Evolutionary conservation across 2,888 invertebrate species (phyloP), one percentile per base, ranked within the genome.

Genomic region (Hydrotaea cyrtoneurina): DNA sequence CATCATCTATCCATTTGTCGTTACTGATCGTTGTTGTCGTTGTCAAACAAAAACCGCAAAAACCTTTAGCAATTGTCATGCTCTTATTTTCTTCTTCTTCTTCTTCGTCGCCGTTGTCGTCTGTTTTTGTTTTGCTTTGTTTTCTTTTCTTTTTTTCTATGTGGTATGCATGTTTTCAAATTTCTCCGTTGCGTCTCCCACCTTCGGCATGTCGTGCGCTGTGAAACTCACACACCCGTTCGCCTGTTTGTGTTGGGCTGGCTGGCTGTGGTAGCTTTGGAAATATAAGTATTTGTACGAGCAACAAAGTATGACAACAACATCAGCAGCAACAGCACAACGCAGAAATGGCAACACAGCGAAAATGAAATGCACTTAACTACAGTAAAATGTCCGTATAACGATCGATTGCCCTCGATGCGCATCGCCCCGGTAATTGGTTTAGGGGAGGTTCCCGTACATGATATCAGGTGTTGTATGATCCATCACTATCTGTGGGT

Each of bases 21-120:
- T 72, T 50, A 64, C 43, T 64, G 79, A 79, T 83, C 76, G 64
- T 76, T 64, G 62, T 59, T 76, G 57, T 43, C 46, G 53, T 64
- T 74, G 26, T 64, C 57, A 76, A 69, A 82, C 46, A 79, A 66
- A 80, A 66, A 80, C 79, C 76, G 69, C 79, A 83, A 80, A 71
- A 79, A 73, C 83, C 79, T 79, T 72, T 72, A 79, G 53, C 50
- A 80, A 78, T 78, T 75, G 71, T 75, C 71, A 69, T 80, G 73
- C 79, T 83, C 79, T 77, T 73, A 73, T 80, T 73, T 72, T 83
- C 69, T 74, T 73, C 55, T 64, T 66, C 76, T 69, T 46, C 17
- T 31, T 71, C 71, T 17, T 77, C 36, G 31, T 36, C 26, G 43
- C 26, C 21, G 46, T n/a, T n/a, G n/a, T 21, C 23, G 13, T 39